Conservation (phyloP, 2,113 vertebrate species). For the Lophura nycthemera region DNA sequence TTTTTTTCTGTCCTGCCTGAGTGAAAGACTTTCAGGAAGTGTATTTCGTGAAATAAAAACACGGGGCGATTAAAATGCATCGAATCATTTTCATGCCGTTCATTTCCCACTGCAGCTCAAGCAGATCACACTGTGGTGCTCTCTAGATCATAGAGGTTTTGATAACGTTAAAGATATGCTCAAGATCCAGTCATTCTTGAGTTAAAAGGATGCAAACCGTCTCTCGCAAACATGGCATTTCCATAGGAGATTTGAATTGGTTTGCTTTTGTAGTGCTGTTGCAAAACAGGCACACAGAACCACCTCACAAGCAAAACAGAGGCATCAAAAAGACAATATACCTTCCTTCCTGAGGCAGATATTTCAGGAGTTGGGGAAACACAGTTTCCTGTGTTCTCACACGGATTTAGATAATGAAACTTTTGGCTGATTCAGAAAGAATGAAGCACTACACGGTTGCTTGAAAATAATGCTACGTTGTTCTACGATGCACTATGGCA, state of each 20-base stretch:
- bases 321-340: slow-evolving; percentile 79
- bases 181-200: slow-evolving; percentile 50
- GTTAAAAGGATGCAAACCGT: slow-evolving; percentile 62
- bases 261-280: slow-evolving; percentile 61
- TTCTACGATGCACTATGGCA: background rate
- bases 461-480: background rate
- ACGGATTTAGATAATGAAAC: slow-evolving; percentile 75
- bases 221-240: slow-evolving; percentile 53
- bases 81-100: slow-evolving; percentile 55
- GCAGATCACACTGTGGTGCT: slow-evolving; percentile 3
- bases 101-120: slow-evolving; percentile 40
- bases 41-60: slow-evolving; percentile 48
- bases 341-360: slow-evolving; percentile 83
- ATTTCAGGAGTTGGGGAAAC: slow-evolving; percentile 82
- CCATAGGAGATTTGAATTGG: slow-evolving; percentile 62
- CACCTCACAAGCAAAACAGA: slow-evolving; percentile 73
- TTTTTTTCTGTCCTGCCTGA: background rate
- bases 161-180: slow-evolving; percentile 52
- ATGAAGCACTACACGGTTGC: background rate
- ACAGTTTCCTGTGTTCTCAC: slow-evolving; percentile 82
- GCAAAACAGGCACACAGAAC: slow-evolving; percentile 60
- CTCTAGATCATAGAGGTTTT: slow-evolving; percentile 20
- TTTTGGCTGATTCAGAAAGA: slow-evolving; percentile 54
- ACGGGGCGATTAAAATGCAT: slow-evolving; percentile 1
- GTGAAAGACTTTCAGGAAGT: slow-evolving; percentile 49